Evolutionary conservation across 2,888 invertebrate genomes (phyloP).

Genomic region (Drosophila emarginata): DNA sequence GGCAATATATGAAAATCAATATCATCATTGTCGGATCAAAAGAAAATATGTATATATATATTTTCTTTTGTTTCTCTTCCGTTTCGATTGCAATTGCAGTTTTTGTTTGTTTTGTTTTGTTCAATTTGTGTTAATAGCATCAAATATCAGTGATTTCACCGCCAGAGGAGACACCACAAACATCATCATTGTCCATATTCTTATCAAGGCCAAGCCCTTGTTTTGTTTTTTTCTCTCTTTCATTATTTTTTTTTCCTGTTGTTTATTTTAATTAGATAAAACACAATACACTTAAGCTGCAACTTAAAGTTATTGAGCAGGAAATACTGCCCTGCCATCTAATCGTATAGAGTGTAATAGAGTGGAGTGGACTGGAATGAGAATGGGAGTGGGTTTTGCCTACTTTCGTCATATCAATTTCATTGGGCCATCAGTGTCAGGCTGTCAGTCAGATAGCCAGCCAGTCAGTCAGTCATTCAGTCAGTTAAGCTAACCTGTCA

Average conservation of each 20-base stretch:
- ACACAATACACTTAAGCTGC: constrained; percentile 59
- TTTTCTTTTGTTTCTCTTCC: constrained; percentile 4
- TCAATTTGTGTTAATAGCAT: constrained; percentile 67
- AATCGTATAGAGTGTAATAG: constrained; percentile 16
- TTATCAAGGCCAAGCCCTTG: constrained; percentile 69
- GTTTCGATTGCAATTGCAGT: constrained; percentile 39
- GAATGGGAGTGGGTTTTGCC: constrained; percentile 37
- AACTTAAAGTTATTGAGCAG: constrained; percentile 57
- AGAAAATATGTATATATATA: neutral
- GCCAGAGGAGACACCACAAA: constrained; percentile 38
- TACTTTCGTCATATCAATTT: constrained; percentile 73
- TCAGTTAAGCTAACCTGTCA: constrained; percentile 53
- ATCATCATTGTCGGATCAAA: constrained; percentile 35
- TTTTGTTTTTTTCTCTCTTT: neutral
- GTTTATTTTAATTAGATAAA: constrained; percentile 67
- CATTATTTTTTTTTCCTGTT: constrained; percentile 43
- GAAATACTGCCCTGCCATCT: constrained; percentile 48
- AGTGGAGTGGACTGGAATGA: neutral
- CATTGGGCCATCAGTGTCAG: constrained; percentile 69
- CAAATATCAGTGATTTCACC: constrained; percentile 80
- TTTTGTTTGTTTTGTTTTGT: constrained; percentile 41
- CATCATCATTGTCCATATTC: constrained; percentile 14
- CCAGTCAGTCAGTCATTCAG: constrained; percentile 24
- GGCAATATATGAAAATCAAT: constrained; percentile 49
- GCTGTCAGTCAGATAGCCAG: constrained; percentile 36